Percentiles rank a stretch among this genome's conserved stretches.
phyloP scores from a whole-genome alignment of 2,113 vertebrate species.

The Podocnemis expansa region DNA sequence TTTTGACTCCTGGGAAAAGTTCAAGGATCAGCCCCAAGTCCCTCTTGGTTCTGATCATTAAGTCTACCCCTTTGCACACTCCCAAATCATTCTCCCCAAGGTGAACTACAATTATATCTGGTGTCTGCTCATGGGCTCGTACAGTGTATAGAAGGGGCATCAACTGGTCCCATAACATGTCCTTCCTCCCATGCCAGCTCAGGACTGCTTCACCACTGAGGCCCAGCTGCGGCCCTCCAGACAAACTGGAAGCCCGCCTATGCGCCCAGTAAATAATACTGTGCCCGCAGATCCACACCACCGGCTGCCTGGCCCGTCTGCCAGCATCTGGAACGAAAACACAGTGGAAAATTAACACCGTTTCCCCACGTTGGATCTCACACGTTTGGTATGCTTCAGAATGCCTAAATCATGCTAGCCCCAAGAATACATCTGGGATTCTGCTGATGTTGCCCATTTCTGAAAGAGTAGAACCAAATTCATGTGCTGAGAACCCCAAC shows the following conservation, averaged over 20 bases:
- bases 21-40: not conserved
- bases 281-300: not conserved
- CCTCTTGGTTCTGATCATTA: not conserved
- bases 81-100: not conserved
- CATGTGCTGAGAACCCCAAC: not conserved
- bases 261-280: not conserved
- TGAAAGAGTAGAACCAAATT: not conserved
- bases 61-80: not conserved
- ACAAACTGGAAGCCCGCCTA: not conserved
- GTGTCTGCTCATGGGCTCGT: not conserved
- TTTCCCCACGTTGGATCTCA: not conserved
- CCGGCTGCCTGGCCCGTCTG: not conserved
- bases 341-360: not conserved
- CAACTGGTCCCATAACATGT: not conserved
- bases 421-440: not conserved
- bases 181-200: not conserved
- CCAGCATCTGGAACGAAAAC: not conserved
- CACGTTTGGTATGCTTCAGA: not conserved
- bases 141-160: not conserved
- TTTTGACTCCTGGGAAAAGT: not conserved
- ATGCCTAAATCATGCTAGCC: not conserved
- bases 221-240: not conserved
- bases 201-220: not conserved
- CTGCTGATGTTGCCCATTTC: not conserved
- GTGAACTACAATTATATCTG: not conserved